Evolutionary conservation across 2,888 invertebrate species (phyloP).

Genomic region (Torymus tubicola): DNA sequence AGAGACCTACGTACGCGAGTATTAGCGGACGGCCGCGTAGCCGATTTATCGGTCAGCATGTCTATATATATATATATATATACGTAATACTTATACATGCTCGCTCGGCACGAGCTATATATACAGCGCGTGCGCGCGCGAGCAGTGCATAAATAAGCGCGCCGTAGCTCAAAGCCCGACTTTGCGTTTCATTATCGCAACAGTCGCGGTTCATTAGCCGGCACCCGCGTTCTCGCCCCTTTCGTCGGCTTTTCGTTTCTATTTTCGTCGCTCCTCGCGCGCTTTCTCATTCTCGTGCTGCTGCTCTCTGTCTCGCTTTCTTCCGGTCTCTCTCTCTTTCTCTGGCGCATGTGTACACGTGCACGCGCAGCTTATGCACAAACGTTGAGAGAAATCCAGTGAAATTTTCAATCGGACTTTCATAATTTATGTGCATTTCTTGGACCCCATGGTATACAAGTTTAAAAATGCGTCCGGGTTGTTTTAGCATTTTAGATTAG

Average conservation of each 20-base stretch:
- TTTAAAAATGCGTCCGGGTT: too few species aligned
- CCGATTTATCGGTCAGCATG: too few species aligned
- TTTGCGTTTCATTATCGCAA: conserved; percentile 45
- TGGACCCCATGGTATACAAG: too few species aligned
- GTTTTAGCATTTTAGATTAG: too few species aligned
- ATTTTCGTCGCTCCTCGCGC: conserved; percentile 11
- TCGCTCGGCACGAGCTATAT: too few species aligned
- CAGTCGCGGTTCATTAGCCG: conserved; percentile 47
- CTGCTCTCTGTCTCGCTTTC: not conserved
- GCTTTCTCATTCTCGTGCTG: conserved; percentile 3
- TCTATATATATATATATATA: too few species aligned
- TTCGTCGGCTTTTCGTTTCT: conserved; percentile 1
- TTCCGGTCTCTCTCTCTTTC: not conserved
- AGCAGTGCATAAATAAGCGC: conserved; percentile 10
- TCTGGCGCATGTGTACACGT: too few species aligned
- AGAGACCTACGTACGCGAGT: too few species aligned
- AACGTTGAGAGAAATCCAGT: not conserved
- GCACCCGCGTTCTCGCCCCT: not conserved
- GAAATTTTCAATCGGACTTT: too few species aligned
- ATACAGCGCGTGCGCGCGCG: not conserved
- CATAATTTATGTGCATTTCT: too few species aligned
- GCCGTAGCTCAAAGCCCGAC: not conserved
- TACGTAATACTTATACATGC: too few species aligned
- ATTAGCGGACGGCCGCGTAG: not conserved
- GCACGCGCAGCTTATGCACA: not conserved